Evolutionary conservation across 2,113 vertebrate genomes (phyloP), one percentile per base, ranked within the genome.

Genomic region (Silurus asotus): DNA sequence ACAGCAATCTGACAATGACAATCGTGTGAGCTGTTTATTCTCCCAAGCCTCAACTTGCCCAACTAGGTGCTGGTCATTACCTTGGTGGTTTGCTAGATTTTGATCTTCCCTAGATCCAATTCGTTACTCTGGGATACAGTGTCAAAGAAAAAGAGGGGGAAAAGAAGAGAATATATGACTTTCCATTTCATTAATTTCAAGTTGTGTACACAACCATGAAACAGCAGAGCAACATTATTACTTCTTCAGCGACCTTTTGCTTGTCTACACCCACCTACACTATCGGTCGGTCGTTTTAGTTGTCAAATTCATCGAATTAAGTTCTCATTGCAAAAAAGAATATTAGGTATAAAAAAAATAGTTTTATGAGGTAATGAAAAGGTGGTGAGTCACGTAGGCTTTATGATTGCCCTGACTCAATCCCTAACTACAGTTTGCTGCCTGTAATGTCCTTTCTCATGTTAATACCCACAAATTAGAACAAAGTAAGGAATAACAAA

Each of bases 1-100:
- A 84, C 83, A 84, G 79, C 86, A 14, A 64, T 87, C 25, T 10
- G 25, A 48, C 78, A 49, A 48, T 10, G 25, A 48, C 78, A 49
- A 48, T 23, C n/a, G 28, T 45, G 20, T 7, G 13, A 62, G 62
- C 74, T 37, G 28, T 76, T 51, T 11, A 5, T 59, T 51, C 70
- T 62, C 55, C 55, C 67, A 45, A 70, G 67, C 67, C 6, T 45
- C 7, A 6, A 70, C 28, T 14, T 70, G 67, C 67, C 65, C 65
- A 69, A 11, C 65, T 28, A 4, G 64, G 64, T 67, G 64, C 10
- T 14, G 65, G 65, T 69, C 65, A 69, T 69, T 37, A 37, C 65
- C 65, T 37, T 23, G 6, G 65, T 37, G 65, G 65, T 5, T 64
- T 64, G 20, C 64, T 28, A 28, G 64, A 37, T 37, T 25, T 11